Evolutionary conservation across 2,888 invertebrate species (phyloP), one percentile per base, ranked within the genome.

Genomic region (Calameuta idolon): DNA sequence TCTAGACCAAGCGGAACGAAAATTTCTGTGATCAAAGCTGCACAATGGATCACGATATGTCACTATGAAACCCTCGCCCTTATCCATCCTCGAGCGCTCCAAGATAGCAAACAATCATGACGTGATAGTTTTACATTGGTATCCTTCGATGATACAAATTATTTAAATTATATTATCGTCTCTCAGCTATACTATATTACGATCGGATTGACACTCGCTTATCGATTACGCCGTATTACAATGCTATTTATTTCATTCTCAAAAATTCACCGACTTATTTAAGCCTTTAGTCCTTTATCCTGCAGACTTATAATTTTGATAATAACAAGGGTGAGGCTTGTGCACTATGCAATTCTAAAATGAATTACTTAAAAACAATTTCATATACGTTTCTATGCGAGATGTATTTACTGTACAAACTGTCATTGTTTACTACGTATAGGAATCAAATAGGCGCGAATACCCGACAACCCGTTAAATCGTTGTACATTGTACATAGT

Each of bases 321-420:
- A 40, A 9, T 40, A 55, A 23, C 23, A 23, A 55, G 55, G 55
- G 23, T 55, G 55, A 23, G 55, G 55, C 55, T 23, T 55, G 55
- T 23, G 23, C 55, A 55, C 23, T 23, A 55, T 9, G 55, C 55
- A 55, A 23, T 23, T 55, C 55, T 55, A 55, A 55, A 75, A 75
- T 75, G 69, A 34, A 75, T 55, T 31, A 55, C 55, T 23, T 55
- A 55, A 55, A 55, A 55, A 55, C 55, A 23, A 55, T 55, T 55
- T 55, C 55, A 23, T 55, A 55, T 55, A 55, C 9, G 55, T 55
- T 55, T 55, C 55, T 55, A 55, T 23, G 55, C 55, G 55, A 55
- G 23, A 55, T 55, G 23, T 55, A 55, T 55, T 55, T 9, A 55
- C 23, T 55, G 55, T 55, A 55, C 23, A 55, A 55, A 55, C 23